Evolutionary conservation across 2,888 invertebrate species (phyloP), one percentile per base, ranked within the genome.

Genomic region (Clunio marinus): DNA sequence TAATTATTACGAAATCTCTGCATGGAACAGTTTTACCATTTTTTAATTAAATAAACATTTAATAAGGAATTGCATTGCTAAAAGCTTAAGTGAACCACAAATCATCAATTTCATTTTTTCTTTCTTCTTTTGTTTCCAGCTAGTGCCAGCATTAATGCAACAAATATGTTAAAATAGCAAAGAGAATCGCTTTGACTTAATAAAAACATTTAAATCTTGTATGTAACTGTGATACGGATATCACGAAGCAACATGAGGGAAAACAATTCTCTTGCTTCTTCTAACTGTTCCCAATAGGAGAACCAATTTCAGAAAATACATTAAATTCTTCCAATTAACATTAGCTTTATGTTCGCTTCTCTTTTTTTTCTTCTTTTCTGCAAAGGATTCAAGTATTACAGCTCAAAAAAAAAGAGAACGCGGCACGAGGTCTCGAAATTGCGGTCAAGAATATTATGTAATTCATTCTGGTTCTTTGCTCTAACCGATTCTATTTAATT

Each of bases 221-320:
- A 58, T 60, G 20, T 60, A 60, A 60, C 60, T 37, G 60, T 60
- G 60, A 60, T 60, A 60, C 35, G 60, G 37, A 60, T 17, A 24
- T 41, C 60, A 60, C 37, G 41, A 60, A 27, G 37, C 35, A 20
- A 20, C 20, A 55, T 22, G n/a, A n/a, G n/a, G n/a, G n/a, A 57
- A 10, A 25, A 37, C 28, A 32, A 60, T 37, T 37, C 22, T 60
- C n/a, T 45, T n/a, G n/a, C 10, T 15, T 13, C 41, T 41, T 15
- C 17, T 60, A 60, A 60, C 60, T 37, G 60, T 60, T 58, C 7
- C 17, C 37, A n/a, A 20, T 22, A 17, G n/a, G 15, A 27, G 27
- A 60, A 24, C 41, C 37, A 60, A 60, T 41, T 37, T 60, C 32
- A 17, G 22, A 8, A 60, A 60, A 60, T 37, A 37, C 37, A 60